phyloP scores from a whole-genome alignment of 2,113 vertebrate species.

The Emberiza fucata region DNA sequence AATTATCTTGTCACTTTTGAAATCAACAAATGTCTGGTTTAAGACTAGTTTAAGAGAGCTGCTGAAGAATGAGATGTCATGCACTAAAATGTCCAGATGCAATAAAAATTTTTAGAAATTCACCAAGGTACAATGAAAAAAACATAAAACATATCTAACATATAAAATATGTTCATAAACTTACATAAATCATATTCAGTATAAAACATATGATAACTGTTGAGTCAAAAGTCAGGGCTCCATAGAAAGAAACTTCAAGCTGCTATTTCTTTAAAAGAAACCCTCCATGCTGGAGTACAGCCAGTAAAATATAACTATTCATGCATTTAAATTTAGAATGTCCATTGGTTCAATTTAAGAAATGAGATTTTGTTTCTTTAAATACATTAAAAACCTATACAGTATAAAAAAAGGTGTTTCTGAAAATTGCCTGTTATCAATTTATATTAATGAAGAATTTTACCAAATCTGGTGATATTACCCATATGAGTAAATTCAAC shows the following conservation, averaged over 20 bases:
- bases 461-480: not conserved
- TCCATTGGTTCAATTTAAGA: not conserved
- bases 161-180: not conserved
- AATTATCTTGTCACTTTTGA: not conserved
- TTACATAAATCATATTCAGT: not conserved
- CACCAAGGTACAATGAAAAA: not conserved
- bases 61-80: not conserved
- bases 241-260: not conserved
- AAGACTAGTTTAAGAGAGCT: not conserved
- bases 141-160: not conserved
- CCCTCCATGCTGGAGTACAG: rapidly evolving
- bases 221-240: not conserved
- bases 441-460: not conserved
- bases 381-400: not conserved
- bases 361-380: not conserved
- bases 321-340: not conserved
- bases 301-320: not conserved
- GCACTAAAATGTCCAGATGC: not conserved
- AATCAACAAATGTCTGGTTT: not conserved
- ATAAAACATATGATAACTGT: not conserved
- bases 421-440: not conserved
- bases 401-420: not conserved
- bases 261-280: not conserved
- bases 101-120: not conserved
- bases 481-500: not conserved